Base-by-base conservation (phyloP, 2,113 vertebrate genomes). In the Gallinago media region DNA sequence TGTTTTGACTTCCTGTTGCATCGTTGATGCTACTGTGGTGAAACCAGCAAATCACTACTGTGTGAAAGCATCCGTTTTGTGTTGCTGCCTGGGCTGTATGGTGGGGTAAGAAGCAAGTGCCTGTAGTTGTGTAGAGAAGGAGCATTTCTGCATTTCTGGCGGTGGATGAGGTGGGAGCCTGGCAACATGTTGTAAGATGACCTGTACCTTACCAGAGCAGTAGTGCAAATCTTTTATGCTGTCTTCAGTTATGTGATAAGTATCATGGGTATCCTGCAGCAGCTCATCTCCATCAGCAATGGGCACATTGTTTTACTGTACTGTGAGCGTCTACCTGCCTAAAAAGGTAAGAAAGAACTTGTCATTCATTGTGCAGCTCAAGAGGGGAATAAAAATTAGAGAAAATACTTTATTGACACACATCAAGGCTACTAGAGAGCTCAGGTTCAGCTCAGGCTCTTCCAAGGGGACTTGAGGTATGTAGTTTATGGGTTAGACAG, bases 31-130 rank as follows among this genome's bases (percentile, higher is more conserved):
- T 66, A 85, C 18, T 26, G 6, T 18, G 50, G 11, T n/a, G 70
- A 22, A 90, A 71, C 1, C 26, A 62, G 18, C 5, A 36, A 14
- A 8, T 79, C 18, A 8, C 3, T 72, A 5, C 8, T 2, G 0
- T 36, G 32, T 59, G 75, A 63, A 36, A 54, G 54, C 4, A 5
- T 8, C 22, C 1, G 0, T 5, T 62, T 18, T 0, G 0, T 62
- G 27, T 13, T 52, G 7, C 25, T 79, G 46, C n/a, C 15, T 22
- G 31, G 15, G 11, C 27, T n/a, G 7, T 0, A 1, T 8, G 49
- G 21, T 0, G 0, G 32, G 16, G 36, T 25, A 61, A 61, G 7
- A 21, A 87, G 38, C 5, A 73, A 56, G 16, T 20, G 18, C 20
- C 5, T 5, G 16, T 31, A 8, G 4, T 4, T 40, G 21, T n/a